These are phyloP conservation scores for sheep (Ovis aries) DNA, from an alignment of 2,113 vertebrate genomes.

Conservation along the genomic window DNA sequence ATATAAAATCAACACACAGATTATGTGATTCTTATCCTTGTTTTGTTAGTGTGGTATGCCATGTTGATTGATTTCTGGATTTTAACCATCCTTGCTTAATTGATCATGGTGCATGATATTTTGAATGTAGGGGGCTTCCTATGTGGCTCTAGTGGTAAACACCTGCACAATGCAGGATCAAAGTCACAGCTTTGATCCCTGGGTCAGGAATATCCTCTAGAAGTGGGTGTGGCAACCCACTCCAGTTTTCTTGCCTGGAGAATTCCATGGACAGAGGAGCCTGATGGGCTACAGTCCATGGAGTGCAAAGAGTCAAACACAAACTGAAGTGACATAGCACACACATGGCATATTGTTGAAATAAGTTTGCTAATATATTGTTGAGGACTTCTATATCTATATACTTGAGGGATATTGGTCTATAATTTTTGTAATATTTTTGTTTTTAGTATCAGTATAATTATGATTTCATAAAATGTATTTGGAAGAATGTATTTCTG, in stretches of 20 bases:
- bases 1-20: not conserved
- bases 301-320: not conserved
- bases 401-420: not conserved
- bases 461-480: not conserved
- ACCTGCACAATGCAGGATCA: not conserved
- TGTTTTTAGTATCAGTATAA: not conserved
- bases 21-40: not conserved
- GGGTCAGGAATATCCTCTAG: not conserved
- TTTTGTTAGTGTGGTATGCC: not conserved
- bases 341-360: not conserved
- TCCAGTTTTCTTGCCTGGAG: not conserved
- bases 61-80: not conserved
- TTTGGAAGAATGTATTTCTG: not conserved
- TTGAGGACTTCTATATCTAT: not conserved
- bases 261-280: not conserved
- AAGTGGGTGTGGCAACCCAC: not conserved
- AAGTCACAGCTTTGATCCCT: not conserved
- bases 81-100: not conserved
- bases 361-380: not conserved
- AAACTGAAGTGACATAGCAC: not conserved
- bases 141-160: not conserved
- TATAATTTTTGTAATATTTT: not conserved
- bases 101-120: not conserved
- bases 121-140: not conserved
- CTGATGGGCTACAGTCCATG: not conserved